Conservation (phyloP, 2,797 vertebrate species). For the Spinus pinus region DNA sequence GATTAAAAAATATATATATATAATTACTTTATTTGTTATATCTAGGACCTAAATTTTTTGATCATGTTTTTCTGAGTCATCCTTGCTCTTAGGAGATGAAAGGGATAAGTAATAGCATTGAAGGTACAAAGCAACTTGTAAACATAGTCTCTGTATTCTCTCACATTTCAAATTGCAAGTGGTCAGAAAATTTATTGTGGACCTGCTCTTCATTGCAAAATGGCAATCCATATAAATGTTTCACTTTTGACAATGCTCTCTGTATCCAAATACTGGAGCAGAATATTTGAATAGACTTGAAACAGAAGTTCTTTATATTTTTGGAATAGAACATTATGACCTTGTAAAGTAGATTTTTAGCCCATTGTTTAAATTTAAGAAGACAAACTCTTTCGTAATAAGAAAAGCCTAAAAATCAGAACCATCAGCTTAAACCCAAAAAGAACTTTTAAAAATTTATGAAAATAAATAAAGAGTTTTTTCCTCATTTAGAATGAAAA, state of each 20-base stretch:
- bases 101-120: not conserved
- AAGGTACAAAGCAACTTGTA: not conserved
- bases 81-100: not conserved
- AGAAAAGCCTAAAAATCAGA: not conserved
- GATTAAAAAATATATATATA: not conserved
- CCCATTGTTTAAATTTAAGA: conserved; percentile 7
- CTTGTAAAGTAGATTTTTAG: not conserved
- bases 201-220: not conserved
- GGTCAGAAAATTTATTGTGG: not conserved
- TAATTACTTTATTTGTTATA: not conserved
- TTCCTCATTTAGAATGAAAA: not conserved
- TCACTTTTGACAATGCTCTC: not conserved
- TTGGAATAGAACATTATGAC: not conserved
- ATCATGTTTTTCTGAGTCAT: conserved; percentile 3
- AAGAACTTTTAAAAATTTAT: not conserved
- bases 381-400: not conserved
- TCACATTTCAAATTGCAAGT: not conserved
- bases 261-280: not conserved
- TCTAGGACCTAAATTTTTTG: not conserved
- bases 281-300: conserved; percentile 2
- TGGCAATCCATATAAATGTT: not conserved
- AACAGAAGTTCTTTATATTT: not conserved
- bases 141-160: not conserved
- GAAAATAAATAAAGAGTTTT: not conserved
- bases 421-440: not conserved